Evolutionary conservation across 2,113 vertebrate species (phyloP).

Genomic region (Gobius niger): DNA sequence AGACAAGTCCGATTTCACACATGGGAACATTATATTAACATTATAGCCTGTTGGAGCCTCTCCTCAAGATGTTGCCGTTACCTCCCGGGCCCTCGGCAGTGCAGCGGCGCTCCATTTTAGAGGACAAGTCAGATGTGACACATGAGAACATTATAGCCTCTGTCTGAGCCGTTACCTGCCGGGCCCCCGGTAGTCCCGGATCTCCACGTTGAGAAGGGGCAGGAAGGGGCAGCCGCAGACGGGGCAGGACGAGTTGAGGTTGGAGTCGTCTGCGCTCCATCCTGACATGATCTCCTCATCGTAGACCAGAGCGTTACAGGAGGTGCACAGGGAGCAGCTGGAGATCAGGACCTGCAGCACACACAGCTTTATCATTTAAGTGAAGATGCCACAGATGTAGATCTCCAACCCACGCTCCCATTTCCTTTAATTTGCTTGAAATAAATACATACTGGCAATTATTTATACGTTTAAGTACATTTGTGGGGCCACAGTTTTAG

Average conservation of each 20-base stretch:
- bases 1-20: no score
- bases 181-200: conserved; percentile 88
- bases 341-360: conserved; percentile 89
- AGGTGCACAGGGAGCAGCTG: conserved; percentile 94
- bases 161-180: conserved; percentile 76
- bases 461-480: no score
- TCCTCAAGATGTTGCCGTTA: no score
- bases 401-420: no score
- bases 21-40: no score
- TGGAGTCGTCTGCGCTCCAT: conserved; percentile 98
- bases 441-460: no score
- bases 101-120: conserved; percentile 83
- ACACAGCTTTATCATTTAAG: background rate
- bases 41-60: no score
- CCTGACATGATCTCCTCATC: conserved; percentile 99
- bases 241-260: conserved; percentile 95
- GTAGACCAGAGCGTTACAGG: conserved; percentile 94
- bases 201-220: conserved; percentile 93
- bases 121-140: no score
- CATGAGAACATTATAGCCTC: no score
- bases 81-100: conserved; percentile 78
- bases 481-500: no score
- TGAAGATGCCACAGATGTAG: no score
- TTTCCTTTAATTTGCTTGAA: no score
- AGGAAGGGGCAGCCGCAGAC: conserved; percentile 95